Evolutionary conservation across 2,888 invertebrate genomes (phyloP), one percentile per base, ranked within the genome.

Genomic region (Cheilosia vernalis): DNA sequence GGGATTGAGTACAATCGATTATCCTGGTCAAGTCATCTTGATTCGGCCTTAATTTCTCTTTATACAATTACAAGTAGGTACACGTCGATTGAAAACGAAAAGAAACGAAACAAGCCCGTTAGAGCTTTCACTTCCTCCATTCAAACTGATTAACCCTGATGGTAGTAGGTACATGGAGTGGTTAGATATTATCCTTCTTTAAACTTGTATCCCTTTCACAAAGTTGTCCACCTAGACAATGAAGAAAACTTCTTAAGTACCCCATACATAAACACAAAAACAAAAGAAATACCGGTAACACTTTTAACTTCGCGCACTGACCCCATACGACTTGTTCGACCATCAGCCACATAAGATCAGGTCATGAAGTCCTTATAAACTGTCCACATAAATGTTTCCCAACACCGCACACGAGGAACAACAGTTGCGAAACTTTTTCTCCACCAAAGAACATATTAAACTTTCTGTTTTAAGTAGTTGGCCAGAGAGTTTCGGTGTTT

Each of bases 391-490:
- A 85, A 85, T 67, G 80, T 66, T 58, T 53, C 4, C 55, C 55
- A 63, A 58, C 76, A 77, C 69, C 49, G n/a, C 51, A 51, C 30
- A 66, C 33, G 27, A 37, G 13, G 67, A 67, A 78, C 79, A 63
- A 58, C 74, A 70, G 53, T 76, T 72, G 47, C 33, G 44, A 49
- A 70, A 58, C 13, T 64, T 74, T 27, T 27, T 51, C 60, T 49
- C 27, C 30, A 17, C 53, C 79, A 58, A 63, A 55, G 30, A 81
- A 85, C 85, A 85, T 81, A 81, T 77, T 81, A 85, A 85, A 85
- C 76, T 81, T 82, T 76, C 81, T 72, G 81, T 81, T 85, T 81
- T 85, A 85, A 85, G 85, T 85, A 85, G 85, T 85, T 81, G 27
- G 70, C 80, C 42, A 67, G 55, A 49, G 80, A 85, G 80, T 85